These are phyloP conservation scores for Gymnogyps californianus DNA, from an alignment of 2,113 vertebrate genomes.

Conservation along the genomic window DNA sequence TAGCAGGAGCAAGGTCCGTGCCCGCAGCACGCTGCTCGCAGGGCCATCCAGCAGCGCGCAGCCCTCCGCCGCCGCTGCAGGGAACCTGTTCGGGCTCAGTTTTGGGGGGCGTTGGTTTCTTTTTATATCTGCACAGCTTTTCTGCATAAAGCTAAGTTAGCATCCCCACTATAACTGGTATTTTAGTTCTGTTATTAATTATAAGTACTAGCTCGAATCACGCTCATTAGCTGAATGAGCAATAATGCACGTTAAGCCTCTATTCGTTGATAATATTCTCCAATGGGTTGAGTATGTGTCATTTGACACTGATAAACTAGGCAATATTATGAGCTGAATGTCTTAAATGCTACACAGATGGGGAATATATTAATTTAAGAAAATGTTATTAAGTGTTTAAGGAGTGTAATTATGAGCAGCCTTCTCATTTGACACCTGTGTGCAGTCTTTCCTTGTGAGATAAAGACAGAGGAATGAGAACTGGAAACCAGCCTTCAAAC, in stretches of 20 bases:
- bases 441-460: slow-evolving; percentile 42
- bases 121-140: not conserved
- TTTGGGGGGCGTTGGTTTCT: accelerated
- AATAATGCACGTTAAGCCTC: slow-evolving; percentile 28
- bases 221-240: slow-evolving; percentile 59
- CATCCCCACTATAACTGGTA: not conserved
- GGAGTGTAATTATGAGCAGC: slow-evolving; percentile 62
- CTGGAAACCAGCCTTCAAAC: slow-evolving; percentile 22
- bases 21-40: accelerated
- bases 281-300: slow-evolving; percentile 55
- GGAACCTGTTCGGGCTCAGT: accelerated
- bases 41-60: accelerated
- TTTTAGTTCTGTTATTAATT: slow-evolving; percentile 59
- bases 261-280: slow-evolving; percentile 69
- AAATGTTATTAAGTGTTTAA: slow-evolving; percentile 66
- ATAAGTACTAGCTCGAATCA: not conserved
- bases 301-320: slow-evolving; percentile 73
- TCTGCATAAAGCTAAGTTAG: not conserved
- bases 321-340: slow-evolving; percentile 60
- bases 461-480: slow-evolving; percentile 20
- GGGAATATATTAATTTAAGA: slow-evolving; percentile 64
- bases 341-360: slow-evolving; percentile 56
- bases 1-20: accelerated
- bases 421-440: slow-evolving; percentile 62
- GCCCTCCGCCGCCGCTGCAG: accelerated